phyloP scores from a whole-genome alignment of 37 sponge, comb jelly and placozoan species.

The Cliona cf. orientalis region DNA sequence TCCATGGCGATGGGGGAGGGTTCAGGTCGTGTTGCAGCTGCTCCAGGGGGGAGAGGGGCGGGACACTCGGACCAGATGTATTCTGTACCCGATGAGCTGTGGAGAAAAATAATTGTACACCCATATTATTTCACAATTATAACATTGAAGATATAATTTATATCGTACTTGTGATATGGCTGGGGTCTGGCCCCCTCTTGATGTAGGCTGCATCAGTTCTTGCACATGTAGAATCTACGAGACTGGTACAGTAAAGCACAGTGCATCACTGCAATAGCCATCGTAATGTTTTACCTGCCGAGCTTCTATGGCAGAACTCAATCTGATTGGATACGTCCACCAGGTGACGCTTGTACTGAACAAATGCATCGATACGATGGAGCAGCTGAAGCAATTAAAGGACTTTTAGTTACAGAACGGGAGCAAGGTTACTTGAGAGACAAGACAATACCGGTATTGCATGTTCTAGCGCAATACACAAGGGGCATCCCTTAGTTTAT shows the following conservation, averaged over 20 bases:
- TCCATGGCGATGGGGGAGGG: not conserved
- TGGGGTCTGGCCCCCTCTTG: constrained; percentile 24
- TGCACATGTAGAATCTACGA: constrained; percentile 60
- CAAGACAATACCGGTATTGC: too few relatives aligned
- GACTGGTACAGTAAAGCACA: not conserved
- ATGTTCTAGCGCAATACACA: too few relatives aligned
- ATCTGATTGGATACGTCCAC: constrained; percentile 60
- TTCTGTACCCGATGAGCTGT: constrained; percentile 26
- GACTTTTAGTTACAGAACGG: too few relatives aligned
- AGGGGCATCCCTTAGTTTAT: too few relatives aligned
- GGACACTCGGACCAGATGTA: constrained; percentile 20
- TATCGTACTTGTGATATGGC: constrained; percentile 39
- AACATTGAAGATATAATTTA: not conserved
- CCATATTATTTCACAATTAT: constrained; percentile 2
- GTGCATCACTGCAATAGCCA: not conserved
- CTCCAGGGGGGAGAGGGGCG: constrained; percentile 33
- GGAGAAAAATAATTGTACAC: not conserved
- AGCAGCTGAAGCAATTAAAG: too few relatives aligned
- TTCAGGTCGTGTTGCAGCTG: constrained; percentile 38
- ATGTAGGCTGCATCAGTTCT: constrained; percentile 54
- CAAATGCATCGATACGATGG: constrained; percentile 23
- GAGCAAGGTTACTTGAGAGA: too few relatives aligned
- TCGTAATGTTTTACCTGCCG: not conserved
- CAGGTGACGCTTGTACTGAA: constrained; percentile 53
- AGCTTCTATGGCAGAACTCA: constrained; percentile 68